These are phyloP conservation scores for Poecilus cupreus DNA, from an alignment of 2,888 invertebrate genomes.

Conservation along the genomic window DNA sequence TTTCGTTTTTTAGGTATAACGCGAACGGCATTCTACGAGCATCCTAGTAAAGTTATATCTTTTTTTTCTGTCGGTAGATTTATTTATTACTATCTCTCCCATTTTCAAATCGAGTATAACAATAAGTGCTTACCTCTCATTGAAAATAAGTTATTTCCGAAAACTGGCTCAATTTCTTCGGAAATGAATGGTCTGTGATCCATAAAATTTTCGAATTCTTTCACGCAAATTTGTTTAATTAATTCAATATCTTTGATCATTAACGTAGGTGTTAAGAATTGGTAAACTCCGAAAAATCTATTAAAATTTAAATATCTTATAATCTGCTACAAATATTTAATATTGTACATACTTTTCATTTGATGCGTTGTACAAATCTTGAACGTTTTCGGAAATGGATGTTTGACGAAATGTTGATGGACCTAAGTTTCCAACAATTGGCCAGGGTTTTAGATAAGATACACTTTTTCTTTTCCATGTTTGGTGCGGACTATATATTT, in stretches of 20 bases:
- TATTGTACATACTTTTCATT: background rate
- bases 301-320: too few relatives aligned
- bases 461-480: constrained; percentile 47
- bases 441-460: constrained; percentile 58
- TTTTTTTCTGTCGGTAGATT: too few relatives aligned
- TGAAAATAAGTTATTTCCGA: constrained; percentile 61
- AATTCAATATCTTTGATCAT: constrained; percentile 68
- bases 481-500: constrained; percentile 63
- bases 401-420: constrained; percentile 34
- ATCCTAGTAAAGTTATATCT: too few relatives aligned
- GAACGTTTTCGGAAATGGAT: background rate
- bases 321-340: too few relatives aligned
- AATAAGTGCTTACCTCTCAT: constrained; percentile 31
- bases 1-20: too few relatives aligned
- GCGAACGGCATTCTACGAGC: too few relatives aligned
- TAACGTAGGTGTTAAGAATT: constrained; percentile 64
- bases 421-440: constrained; percentile 63
- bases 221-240: constrained; percentile 66
- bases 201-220: constrained; percentile 64
- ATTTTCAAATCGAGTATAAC: too few relatives aligned
- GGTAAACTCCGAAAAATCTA: constrained; percentile 42
- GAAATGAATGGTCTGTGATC: constrained; percentile 65
- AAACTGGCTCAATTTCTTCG: constrained; percentile 64
- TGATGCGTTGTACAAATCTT: background rate
- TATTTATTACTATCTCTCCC: too few relatives aligned